Evolutionary conservation across 2,113 vertebrate species (phyloP), one percentile per base, ranked within the genome.

Genomic region (Siniperca knerii): DNA sequence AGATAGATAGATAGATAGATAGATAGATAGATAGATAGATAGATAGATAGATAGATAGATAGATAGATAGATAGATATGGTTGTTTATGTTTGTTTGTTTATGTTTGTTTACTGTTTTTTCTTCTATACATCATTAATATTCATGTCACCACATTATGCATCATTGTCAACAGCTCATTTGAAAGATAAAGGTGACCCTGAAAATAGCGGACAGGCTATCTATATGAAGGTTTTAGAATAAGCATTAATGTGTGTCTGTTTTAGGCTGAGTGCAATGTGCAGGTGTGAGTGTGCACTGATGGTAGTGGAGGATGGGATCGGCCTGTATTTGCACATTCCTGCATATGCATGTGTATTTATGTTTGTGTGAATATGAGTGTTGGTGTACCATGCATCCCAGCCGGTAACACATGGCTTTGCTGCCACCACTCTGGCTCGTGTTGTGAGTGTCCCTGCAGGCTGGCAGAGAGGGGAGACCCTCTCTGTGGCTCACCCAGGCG

Each of bases 401-500:
- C 73, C 89, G 70, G 82, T 79, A 93, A 85, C 93, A 93, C 94
- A 93, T 92, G 92, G 88, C 89, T 92, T 12, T 85, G 77, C 87
- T 86, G 85, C 86, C 84, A 77, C 88, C 84, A 18, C 90, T 82
- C 91, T 93, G 90, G 86, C 92, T 92, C 79, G 6, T 79, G 90
- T 77, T 86, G 90, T 15, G 85, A 79, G 90, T 81, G 88, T 91
- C 89, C 89, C 84, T 79, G 90, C 79, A 83, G 87, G 87, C 92
- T 95, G 94, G 94, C 95, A 95, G 94, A 88, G 90, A 87, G 85
- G 92, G 90, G 92, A 91, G 92, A 93, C 93, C 90, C 94, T 94
- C 93, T 95, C 92, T 95, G 95, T 82, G 94, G 95, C 92, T 95
- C 95, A 96, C 86, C 95, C 95, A 96, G 95, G 95, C 95, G 92